These are phyloP conservation scores for Ailurus styani DNA, from an alignment of 2,113 vertebrate species.

Conservation along the genomic window DNA sequence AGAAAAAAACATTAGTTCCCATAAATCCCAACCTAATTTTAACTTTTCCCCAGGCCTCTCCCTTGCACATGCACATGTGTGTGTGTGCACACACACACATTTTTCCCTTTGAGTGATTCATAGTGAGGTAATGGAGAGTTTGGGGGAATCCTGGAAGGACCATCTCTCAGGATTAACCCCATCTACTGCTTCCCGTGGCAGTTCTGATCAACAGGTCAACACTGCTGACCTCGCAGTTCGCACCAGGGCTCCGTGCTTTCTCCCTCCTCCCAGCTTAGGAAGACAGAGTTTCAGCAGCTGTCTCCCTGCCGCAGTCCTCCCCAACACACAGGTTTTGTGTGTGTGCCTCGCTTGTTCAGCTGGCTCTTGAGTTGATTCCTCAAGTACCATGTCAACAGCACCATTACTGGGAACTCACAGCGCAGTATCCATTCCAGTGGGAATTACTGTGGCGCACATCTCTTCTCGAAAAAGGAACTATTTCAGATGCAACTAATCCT, in stretches of 20 bases:
- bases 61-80: fast-evolving
- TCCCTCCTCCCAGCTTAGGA: not conserved
- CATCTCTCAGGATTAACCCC: not conserved
- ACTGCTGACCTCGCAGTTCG: not conserved
- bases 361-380: not conserved
- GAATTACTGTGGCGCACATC: not conserved
- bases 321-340: not conserved
- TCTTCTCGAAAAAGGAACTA: not conserved
- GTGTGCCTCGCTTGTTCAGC: not conserved
- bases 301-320: not conserved
- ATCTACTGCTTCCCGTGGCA: not conserved
- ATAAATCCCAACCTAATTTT: slow-evolving; percentile 46
- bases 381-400: not conserved
- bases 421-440: not conserved
- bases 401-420: not conserved
- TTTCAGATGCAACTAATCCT: not conserved
- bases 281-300: not conserved
- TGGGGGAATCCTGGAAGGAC: not conserved
- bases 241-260: not conserved
- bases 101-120: not conserved
- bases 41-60: not conserved
- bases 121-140: not conserved
- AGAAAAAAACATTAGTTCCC: not conserved
- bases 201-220: not conserved
- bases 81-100: not conserved